Evolutionary conservation across 2,888 invertebrate species (phyloP).

Genomic region (Leucozona laternaria): DNA sequence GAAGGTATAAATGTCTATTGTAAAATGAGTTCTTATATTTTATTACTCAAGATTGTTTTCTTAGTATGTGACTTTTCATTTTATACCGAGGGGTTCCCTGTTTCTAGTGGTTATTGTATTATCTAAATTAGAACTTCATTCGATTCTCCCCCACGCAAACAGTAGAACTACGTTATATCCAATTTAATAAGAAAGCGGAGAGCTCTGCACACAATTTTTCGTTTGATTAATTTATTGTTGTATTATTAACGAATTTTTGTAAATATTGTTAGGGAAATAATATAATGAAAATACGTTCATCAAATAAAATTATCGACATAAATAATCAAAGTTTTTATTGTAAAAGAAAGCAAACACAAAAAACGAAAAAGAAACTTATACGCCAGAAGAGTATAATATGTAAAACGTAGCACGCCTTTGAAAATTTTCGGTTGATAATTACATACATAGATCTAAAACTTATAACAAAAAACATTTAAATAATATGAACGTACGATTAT

Average conservation of each 20-base stretch:
- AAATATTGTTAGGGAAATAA: slow-evolving; percentile 51
- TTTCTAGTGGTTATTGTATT: background rate
- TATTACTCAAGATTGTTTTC: slow-evolving; percentile 37
- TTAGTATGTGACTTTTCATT: background rate
- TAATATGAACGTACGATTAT: slow-evolving; percentile 19
- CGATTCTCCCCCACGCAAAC: background rate
- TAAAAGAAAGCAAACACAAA: slow-evolving; percentile 29
- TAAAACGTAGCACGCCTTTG: slow-evolving; percentile 15
- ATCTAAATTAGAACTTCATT: background rate
- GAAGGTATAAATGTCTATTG: slow-evolving; percentile 19
- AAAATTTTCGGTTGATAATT: slow-evolving; percentile 15
- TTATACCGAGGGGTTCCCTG: background rate
- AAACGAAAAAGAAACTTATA: background rate
- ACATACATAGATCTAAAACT: background rate
- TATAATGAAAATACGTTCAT: slow-evolving; percentile 14
- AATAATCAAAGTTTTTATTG: slow-evolving; percentile 30
- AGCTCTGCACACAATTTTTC: slow-evolving; percentile 5
- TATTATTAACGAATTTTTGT: slow-evolving; percentile 59
- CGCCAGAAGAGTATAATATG: background rate
- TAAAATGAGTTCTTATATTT: slow-evolving; percentile 52
- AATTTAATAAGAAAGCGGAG: background rate
- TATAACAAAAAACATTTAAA: background rate
- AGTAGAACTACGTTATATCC: background rate
- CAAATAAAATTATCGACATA: background rate
- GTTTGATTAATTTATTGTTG: slow-evolving; percentile 38